Percentiles rank a stretch among this genome's conserved stretches.
Evolutionary conservation across 2,113 vertebrate species (phyloP).

Genomic region (Astur gentilis): DNA sequence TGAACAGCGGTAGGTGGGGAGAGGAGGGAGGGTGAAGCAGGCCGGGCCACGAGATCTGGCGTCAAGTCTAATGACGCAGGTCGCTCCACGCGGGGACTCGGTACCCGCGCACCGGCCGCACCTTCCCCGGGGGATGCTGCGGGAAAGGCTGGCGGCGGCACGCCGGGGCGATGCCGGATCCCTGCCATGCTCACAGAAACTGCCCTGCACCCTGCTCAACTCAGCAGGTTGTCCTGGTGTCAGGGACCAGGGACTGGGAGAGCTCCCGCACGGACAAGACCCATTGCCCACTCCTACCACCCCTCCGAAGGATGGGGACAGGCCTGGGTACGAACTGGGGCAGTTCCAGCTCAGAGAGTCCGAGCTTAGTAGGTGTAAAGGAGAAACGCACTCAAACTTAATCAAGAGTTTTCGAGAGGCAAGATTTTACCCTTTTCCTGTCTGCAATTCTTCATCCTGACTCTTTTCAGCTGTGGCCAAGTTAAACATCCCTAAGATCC

Average conservation of each 20-base stretch:
- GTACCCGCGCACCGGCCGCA: rapidly evolving
- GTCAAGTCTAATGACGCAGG: background rate
- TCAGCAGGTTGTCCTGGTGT: background rate
- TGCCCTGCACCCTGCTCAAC: background rate
- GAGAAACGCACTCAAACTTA: background rate
- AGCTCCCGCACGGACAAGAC: rapidly evolving
- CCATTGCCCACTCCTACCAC: background rate
- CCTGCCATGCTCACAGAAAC: background rate
- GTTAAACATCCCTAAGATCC: background rate
- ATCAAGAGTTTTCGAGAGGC: background rate
- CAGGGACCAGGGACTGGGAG: background rate
- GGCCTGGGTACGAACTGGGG: background rate
- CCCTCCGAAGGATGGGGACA: background rate
- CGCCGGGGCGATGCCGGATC: background rate
- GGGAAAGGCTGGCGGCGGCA: background rate
- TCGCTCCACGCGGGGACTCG: background rate
- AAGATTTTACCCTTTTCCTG: background rate
- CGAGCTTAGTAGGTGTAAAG: background rate
- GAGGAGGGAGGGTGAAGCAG: background rate
- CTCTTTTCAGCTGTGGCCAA: background rate
- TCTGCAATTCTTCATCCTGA: background rate
- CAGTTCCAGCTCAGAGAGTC: background rate
- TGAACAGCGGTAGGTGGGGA: background rate
- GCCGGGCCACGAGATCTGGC: background rate
- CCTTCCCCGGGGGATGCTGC: background rate